Conservation (phyloP, 2,113 vertebrate genomes). For the Plecturocebus donacophilus region DNA sequence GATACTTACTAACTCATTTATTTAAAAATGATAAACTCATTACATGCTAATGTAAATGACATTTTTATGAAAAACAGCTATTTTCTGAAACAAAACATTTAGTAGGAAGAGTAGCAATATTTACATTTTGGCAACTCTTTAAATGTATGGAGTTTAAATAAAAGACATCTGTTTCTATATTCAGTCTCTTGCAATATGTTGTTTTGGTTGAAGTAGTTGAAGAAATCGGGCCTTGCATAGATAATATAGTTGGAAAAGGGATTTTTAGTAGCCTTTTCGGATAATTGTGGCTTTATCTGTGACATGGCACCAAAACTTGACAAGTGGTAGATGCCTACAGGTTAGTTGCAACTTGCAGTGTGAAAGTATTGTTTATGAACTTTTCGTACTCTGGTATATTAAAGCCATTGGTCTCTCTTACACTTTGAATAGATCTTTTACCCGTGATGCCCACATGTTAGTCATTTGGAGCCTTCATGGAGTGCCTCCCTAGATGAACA, state of each 20-base stretch:
- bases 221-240: background rate
- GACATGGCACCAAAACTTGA: background rate
- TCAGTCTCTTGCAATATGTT: background rate
- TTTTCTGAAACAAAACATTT: background rate
- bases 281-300: background rate
- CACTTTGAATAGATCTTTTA: background rate
- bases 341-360: background rate
- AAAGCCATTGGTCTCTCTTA: background rate
- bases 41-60: too few species aligned
- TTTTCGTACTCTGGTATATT: background rate
- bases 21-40: background rate
- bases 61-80: background rate
- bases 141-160: background rate
- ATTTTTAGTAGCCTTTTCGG: background rate
- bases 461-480: background rate
- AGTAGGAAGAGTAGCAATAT: background rate
- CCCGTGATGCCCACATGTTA: background rate
- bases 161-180: background rate
- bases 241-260: background rate
- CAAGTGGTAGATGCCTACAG: background rate
- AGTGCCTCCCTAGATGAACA: background rate
- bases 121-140: background rate
- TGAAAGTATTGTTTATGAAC: background rate
- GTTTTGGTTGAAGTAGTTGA: slow-evolving; percentile 4
- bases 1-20: background rate